phyloP scores from a whole-genome alignment of 2,797 vertebrate species.

The Anguilla marmorata region DNA sequence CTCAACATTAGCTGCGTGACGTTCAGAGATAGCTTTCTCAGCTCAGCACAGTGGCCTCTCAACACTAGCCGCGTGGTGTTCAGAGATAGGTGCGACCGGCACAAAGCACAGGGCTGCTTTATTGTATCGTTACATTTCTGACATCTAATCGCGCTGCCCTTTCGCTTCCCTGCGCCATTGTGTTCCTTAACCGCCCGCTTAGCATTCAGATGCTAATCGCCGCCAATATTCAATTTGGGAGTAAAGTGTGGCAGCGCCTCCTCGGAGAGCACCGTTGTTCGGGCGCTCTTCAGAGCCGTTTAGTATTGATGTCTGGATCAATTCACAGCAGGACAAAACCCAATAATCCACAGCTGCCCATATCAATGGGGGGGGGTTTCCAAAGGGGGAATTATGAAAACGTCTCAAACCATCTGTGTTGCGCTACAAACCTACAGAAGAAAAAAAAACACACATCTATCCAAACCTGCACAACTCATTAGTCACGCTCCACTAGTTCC shows the following conservation, averaged over 20 bases:
- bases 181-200: conserved; percentile 38
- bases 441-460: not conserved
- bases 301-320: conserved; percentile 53
- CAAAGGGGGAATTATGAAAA: not conserved
- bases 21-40: not conserved
- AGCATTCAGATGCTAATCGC: conserved; percentile 52
- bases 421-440: not conserved
- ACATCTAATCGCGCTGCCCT: not conserved
- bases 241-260: conserved; percentile 43
- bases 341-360: conserved; percentile 31
- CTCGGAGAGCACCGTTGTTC: conserved; percentile 13
- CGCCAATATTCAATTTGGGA: conserved; percentile 36
- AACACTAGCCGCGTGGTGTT: not conserved
- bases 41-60: not conserved
- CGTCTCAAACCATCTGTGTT: not conserved
- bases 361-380: not conserved
- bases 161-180: conserved; percentile 21
- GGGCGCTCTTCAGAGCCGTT: conserved; percentile 40
- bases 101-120: not conserved
- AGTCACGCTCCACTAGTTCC: not conserved
- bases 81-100: not conserved
- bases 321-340: conserved; percentile 44
- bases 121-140: conserved; percentile 27
- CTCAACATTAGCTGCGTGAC: not conserved
- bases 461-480: not conserved